These are phyloP conservation scores for Choreutis nemorana DNA, from an alignment of 2,888 invertebrate species.

Conservation along the genomic window DNA sequence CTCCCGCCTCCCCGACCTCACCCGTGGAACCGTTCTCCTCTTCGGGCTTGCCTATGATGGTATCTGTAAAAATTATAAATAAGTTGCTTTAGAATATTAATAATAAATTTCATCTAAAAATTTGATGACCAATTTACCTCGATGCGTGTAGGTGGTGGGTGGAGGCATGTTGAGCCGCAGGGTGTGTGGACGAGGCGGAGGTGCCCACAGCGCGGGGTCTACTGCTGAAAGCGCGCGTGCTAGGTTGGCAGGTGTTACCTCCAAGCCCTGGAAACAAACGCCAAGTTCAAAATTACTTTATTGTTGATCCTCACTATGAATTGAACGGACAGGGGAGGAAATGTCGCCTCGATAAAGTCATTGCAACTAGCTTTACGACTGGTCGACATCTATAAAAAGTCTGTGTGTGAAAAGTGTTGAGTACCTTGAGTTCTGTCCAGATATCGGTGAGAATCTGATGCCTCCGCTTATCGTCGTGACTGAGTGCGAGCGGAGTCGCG, in stretches of 20 bases:
- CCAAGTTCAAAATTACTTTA: not conserved
- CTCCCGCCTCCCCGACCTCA: slow-evolving; percentile 74
- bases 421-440: slow-evolving; percentile 71
- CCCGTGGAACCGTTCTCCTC: slow-evolving; percentile 50
- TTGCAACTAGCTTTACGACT: too few species aligned
- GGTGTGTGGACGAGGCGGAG: slow-evolving; percentile 73
- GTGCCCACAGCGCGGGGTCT: slow-evolving; percentile 73
- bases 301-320: not conserved
- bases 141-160: slow-evolving; percentile 36
- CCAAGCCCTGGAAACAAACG: slow-evolving; percentile 48
- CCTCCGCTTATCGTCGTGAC: slow-evolving; percentile 69
- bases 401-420: too few species aligned
- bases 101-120: too few species aligned
- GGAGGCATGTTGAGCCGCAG: slow-evolving; percentile 74
- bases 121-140: slow-evolving; percentile 24
- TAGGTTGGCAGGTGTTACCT: slow-evolving; percentile 69
- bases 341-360: too few species aligned
- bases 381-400: too few species aligned
- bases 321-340: not conserved
- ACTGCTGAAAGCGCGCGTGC: slow-evolving; percentile 70
- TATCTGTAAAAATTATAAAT: slow-evolving; percentile 28
- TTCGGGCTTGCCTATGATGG: slow-evolving; percentile 36
- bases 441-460: slow-evolving; percentile 70
- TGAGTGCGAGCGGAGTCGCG: slow-evolving; percentile 61
- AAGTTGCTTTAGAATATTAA: not conserved